Conservation (phyloP, 2,113 vertebrate species). For the Daphoenositta chrysoptera region DNA sequence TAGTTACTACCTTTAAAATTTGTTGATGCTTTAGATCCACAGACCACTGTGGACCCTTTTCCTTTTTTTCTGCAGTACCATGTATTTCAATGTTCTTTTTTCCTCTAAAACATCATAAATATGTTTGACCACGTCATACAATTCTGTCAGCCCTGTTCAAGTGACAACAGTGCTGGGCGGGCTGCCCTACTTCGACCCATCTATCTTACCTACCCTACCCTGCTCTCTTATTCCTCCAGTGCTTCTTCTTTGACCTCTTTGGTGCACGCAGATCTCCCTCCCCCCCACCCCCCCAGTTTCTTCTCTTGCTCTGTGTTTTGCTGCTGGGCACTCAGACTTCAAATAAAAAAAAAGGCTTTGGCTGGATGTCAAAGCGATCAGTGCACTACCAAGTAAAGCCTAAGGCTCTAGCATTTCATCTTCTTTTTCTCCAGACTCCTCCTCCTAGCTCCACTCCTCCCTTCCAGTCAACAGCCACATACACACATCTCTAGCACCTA, state of each 20-base stretch:
- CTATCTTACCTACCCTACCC: background rate
- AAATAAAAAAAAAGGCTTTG: background rate
- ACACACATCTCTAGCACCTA: background rate
- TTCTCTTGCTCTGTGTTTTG: background rate
- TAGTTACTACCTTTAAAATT: background rate
- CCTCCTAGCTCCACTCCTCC: background rate
- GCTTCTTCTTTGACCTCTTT: background rate
- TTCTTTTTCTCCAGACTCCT: background rate
- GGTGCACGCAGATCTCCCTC: background rate
- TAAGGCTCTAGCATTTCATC: background rate
- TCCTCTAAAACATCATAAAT: background rate
- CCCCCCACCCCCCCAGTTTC: fast-evolving
- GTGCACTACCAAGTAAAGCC: background rate
- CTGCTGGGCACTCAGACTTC: background rate
- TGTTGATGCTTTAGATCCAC: background rate
- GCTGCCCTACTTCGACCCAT: background rate
- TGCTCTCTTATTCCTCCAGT: background rate
- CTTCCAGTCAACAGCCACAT: background rate
- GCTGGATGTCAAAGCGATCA: background rate
- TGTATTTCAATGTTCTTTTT: background rate
- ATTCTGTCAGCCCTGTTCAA: background rate
- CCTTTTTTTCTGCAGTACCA: background rate
- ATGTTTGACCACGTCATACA: background rate
- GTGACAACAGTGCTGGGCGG: background rate
- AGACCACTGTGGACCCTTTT: fast-evolving